Base-by-base conservation (phyloP, 1,140 invertebrate genomes). In the Teleogryllus occipitalis region DNA sequence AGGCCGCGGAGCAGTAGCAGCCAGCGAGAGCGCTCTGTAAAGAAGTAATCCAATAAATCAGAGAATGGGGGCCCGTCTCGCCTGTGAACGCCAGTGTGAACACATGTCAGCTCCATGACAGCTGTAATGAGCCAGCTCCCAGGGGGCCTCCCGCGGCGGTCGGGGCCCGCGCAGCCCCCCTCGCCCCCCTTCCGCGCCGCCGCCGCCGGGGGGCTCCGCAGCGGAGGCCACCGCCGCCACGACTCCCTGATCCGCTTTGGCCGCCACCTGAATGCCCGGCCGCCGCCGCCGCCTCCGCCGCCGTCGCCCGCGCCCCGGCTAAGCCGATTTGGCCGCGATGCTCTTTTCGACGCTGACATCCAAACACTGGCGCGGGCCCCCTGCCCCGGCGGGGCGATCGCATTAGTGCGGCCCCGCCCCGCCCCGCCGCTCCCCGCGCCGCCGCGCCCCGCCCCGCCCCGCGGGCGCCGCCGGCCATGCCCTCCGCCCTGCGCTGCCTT, bases 21-120 rank as follows among this genome's bases (percentile, higher is more conserved):
- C 27, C 27, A 39, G 27, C 27, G 27, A 39, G 27, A 39, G 10
- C 54, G 54, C 54, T 65, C 54, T 65, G 54, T 65, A 65, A 65
- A 65, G 54, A 65, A 65, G 54, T 65, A 65, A 65, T 65, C 54
- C 54, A 65, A 65, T 65, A 65, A 65, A 65, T 65, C 54, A 65
- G 54, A 65, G 54, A 65, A 65, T 65, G 54, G 54, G 10, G 10
- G 54, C 54, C 10, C 18, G 10, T 65, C 54, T 10, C 54, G 18
- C 10, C 54, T 14, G 54, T 65, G 54, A 65, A 65, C 54, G 54
- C 54, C 54, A 10, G 54, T 65, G 54, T 65, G 54, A 65, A 65
- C 54, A 65, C 54, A 65, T 65, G 54, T 65, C 54, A 65, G 54
- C 54, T 65, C 54, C 54, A 18, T 65, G 54, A 65, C 54, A 65